These are phyloP conservation scores for Aramus guarauna DNA, from an alignment of 2,113 vertebrate genomes.

Conservation along the genomic window DNA sequence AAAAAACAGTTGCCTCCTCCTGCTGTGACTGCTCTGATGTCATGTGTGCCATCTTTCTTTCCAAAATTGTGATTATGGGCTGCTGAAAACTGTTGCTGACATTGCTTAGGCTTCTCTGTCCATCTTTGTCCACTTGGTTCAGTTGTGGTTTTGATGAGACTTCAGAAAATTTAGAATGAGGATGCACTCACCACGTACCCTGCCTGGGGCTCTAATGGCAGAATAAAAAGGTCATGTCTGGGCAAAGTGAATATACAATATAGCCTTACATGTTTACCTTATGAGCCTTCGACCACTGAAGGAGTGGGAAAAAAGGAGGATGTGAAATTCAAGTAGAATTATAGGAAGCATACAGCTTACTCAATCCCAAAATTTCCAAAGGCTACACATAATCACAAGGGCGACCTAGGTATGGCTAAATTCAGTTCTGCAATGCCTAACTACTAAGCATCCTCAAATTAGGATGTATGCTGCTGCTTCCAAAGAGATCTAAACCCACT, in stretches of 20 bases:
- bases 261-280: not conserved
- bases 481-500: not conserved
- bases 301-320: not conserved
- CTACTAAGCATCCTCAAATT: not conserved
- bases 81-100: not conserved
- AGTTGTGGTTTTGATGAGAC: not conserved
- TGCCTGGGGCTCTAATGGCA: not conserved
- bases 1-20: not conserved
- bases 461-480: not conserved
- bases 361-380: not conserved
- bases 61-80: not conserved
- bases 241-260: not conserved
- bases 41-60: not conserved
- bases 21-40: not conserved
- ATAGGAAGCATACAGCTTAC: not conserved
- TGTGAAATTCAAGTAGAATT: not conserved
- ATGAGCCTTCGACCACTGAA: not conserved
- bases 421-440: not conserved
- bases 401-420: not conserved
- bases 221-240: not conserved
- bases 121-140: not conserved
- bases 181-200: not conserved
- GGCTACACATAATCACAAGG: not conserved
- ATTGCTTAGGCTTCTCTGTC: not conserved
- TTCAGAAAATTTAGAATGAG: not conserved